These are phyloP conservation scores for Phyllopteryx taeniolatus DNA, from an alignment of 2,113 vertebrate species.

Conservation along the genomic window DNA sequence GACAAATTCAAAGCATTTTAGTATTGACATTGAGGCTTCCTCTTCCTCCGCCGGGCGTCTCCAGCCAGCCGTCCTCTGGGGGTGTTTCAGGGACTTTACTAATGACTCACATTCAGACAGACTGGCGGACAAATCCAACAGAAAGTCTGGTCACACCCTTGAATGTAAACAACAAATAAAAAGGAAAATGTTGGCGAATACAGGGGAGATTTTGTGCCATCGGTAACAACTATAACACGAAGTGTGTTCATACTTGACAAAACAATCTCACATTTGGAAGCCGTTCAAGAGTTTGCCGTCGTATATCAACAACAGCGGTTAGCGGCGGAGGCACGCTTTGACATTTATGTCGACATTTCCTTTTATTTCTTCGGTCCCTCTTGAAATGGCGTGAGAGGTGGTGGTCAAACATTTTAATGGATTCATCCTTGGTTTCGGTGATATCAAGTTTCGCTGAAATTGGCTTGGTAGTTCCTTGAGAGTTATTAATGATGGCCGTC, in stretches of 20 bases:
- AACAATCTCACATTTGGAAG: neutral
- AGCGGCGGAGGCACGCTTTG: neutral
- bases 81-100: constrained; percentile 33
- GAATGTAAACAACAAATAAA: constrained; percentile 8
- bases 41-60: constrained; percentile 62
- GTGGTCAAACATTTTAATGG: constrained; percentile 7
- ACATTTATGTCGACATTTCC: constrained; percentile 6
- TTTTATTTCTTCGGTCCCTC: neutral
- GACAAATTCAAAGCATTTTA: constrained; percentile 43
- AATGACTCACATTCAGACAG: constrained; percentile 44
- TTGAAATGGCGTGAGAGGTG: neutral
- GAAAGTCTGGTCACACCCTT: constrained; percentile 35
- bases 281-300: neutral
- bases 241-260: neutral
- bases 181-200: neutral
- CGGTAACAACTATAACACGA: neutral
- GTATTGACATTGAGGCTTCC: constrained; percentile 66
- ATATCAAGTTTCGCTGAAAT: neutral
- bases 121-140: constrained; percentile 30
- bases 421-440: too few relatives aligned
- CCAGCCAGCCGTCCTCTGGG: constrained; percentile 47
- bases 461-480: neutral
- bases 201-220: neutral
- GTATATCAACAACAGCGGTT: neutral
- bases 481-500: neutral